Evolutionary conservation across 2,888 invertebrate genomes (phyloP), one percentile per base, ranked within the genome.

Genomic region (Troilus luridus): DNA sequence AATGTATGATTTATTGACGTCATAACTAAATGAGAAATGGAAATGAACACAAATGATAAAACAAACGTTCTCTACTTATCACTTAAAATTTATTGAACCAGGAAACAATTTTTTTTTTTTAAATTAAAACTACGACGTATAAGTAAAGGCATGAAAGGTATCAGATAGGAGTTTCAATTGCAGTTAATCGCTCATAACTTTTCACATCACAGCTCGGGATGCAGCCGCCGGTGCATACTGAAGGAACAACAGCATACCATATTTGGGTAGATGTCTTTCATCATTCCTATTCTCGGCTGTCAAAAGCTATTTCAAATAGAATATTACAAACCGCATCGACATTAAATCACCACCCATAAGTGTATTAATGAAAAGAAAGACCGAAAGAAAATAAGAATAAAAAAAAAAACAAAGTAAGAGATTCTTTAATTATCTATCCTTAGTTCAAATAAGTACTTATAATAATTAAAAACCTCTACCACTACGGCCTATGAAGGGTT

Each of bases 111-210:
- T n/a, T n/a, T n/a, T n/a, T n/a, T n/a, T n/a, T n/a, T n/a, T n/a
- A n/a, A n/a, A n/a, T n/a, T n/a, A n/a, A 72, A 27, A 27, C 24
- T 10, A 27, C 17, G 72, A 41, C 72, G 7, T 0, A 77, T 7
- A 27, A 77, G 72, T 17, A 41, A 77, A 19, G 19, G 27, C 72
- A 41, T 0, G 5, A 6, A 7, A 67, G 67, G 6, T 24, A 67
- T 24, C 67, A 27, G 67, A 24, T 12, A 41, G 17, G 72, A 77
- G 72, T 77, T 41, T 77, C 72, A 77, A 77, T 77, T 77, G 72
- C 27, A 41, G 17, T n/a, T 85, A 56, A 85, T 85, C 85, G 56
- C 56, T 56, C 56, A 54, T 85, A 85, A n/a, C 85, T 56, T 85
- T 14, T 11, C 85, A 58, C 11, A 56, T 85, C 85, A 58, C 85